Evolutionary conservation across 2,113 vertebrate species (phyloP).

Genomic region (Cottus gobio): DNA sequence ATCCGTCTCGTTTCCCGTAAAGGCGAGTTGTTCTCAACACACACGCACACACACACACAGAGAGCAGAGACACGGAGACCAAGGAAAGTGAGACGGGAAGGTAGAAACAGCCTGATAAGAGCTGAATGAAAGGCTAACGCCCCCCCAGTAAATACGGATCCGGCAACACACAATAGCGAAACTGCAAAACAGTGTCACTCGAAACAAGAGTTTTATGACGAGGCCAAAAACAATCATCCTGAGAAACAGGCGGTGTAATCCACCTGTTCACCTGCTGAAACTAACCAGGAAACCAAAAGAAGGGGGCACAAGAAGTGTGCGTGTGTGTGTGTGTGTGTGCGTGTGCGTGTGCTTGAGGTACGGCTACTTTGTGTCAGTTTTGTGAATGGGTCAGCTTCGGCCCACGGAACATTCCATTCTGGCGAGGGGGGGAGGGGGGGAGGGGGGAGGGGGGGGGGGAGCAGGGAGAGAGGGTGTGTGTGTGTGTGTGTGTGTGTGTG

Average conservation of each 20-base stretch:
- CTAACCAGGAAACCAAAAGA: slow-evolving; percentile 12
- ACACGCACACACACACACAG: background rate
- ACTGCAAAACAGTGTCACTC: slow-evolving; percentile 50
- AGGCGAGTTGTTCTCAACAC: slow-evolving; percentile 30
- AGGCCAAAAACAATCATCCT: slow-evolving; percentile 5
- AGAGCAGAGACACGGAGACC: background rate
- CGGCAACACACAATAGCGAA: slow-evolving; percentile 50
- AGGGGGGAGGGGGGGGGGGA: background rate
- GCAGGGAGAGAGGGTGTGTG: background rate
- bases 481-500: background rate
- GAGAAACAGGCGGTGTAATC: slow-evolving; percentile 37
- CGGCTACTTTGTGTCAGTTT: slow-evolving; percentile 47
- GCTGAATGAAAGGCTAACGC: slow-evolving; percentile 61
- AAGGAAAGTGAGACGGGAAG: slow-evolving; percentile 54
- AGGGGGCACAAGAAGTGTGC: background rate
- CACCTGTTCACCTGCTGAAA: slow-evolving; percentile 47
- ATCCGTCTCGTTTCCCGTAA: slow-evolving; percentile 5
- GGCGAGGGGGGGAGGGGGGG: background rate
- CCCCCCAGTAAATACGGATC: slow-evolving; percentile 32
- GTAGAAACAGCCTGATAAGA: slow-evolving; percentile 51
- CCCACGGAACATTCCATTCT: slow-evolving; percentile 64
- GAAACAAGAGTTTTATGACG: slow-evolving; percentile 25
- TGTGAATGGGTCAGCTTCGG: slow-evolving; percentile 56
- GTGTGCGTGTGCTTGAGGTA: background rate
- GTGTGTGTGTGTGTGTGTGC: background rate